Evolutionary conservation across 1,140 invertebrate species (phyloP).

Genomic region (Ips nitidus): DNA sequence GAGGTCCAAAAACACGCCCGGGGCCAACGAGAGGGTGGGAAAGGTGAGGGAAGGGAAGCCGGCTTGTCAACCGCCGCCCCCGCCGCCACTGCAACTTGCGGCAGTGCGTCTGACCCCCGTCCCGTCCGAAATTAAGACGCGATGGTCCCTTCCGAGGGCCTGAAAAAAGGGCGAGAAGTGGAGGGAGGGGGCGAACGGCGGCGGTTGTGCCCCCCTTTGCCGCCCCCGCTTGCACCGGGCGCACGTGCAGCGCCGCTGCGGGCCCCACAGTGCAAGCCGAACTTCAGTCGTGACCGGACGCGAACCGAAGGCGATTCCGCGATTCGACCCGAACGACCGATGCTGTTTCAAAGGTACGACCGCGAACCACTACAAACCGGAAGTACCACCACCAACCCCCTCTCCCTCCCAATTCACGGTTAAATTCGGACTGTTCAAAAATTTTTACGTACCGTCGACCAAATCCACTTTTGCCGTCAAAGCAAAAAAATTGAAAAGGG

Average conservation of each 20-base stretch:
- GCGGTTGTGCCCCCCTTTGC: slow-evolving; percentile 11
- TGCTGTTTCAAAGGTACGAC: slow-evolving; percentile 28
- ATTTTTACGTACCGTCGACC: too few species aligned
- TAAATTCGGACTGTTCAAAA: too few species aligned
- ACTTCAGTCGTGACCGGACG: slow-evolving; percentile 22
- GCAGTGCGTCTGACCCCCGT: slow-evolving; percentile 22
- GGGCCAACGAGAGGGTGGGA: too few species aligned
- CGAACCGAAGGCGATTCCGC: neutral
- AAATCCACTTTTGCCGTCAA: too few species aligned
- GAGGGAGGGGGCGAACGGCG: slow-evolving; percentile 4
- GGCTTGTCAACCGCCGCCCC: neutral
- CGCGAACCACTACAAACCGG: slow-evolving; percentile 7
- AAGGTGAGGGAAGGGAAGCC: too few species aligned
- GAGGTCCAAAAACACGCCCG: too few species aligned
- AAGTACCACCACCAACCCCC: slow-evolving; percentile 10
- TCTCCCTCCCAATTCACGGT: neutral
- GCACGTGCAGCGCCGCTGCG: slow-evolving; percentile 27
- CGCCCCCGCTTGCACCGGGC: slow-evolving; percentile 31
- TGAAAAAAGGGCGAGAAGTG: neutral
- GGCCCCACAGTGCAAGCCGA: slow-evolving; percentile 30
- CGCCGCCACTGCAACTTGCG: neutral
- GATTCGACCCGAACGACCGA: slow-evolving; percentile 16
- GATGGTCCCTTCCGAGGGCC: slow-evolving; percentile 28
- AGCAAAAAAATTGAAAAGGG: too few species aligned
- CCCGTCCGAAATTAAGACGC: slow-evolving; percentile 36